Conservation (phyloP, 1,140 invertebrate species). For the Drosophila sucinea region DNA sequence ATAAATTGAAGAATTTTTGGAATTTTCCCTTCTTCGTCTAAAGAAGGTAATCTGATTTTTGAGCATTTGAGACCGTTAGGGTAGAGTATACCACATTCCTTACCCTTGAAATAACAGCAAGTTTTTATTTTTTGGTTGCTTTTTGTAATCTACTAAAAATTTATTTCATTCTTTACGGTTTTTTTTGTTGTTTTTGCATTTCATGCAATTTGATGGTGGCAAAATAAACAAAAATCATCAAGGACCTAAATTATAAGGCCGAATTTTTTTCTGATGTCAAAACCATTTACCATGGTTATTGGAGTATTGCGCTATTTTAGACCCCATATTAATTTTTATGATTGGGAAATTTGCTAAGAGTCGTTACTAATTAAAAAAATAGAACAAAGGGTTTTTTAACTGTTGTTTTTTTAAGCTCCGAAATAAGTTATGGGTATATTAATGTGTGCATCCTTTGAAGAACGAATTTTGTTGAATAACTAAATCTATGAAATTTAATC, state of each 20-base stretch:
- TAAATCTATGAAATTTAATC: too few relatives aligned
- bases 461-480: too few relatives aligned
- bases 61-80: background rate
- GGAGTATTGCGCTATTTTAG: slow-evolving; percentile 37
- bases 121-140: background rate
- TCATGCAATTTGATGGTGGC: slow-evolving; percentile 33
- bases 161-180: slow-evolving; percentile 60
- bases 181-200: slow-evolving; percentile 45
- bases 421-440: too few relatives aligned
- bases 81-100: background rate
- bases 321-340: slow-evolving; percentile 48
- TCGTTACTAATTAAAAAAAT: too few relatives aligned
- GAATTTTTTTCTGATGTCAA: slow-evolving; percentile 22
- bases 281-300: slow-evolving; percentile 31
- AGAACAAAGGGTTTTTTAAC: too few relatives aligned
- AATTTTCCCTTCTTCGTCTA: too few relatives aligned
- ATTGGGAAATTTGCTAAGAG: slow-evolving; percentile 23
- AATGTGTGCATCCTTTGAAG: too few relatives aligned
- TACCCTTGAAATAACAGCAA: background rate
- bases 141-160: slow-evolving; percentile 70
- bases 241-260: slow-evolving; percentile 27
- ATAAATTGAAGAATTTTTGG: too few relatives aligned
- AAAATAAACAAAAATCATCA: slow-evolving; percentile 27
- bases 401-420: too few relatives aligned
- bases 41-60: too few relatives aligned